Conservation (phyloP, 2,888 invertebrate genomes). For the Cyrtodaria siliqua region DNA sequence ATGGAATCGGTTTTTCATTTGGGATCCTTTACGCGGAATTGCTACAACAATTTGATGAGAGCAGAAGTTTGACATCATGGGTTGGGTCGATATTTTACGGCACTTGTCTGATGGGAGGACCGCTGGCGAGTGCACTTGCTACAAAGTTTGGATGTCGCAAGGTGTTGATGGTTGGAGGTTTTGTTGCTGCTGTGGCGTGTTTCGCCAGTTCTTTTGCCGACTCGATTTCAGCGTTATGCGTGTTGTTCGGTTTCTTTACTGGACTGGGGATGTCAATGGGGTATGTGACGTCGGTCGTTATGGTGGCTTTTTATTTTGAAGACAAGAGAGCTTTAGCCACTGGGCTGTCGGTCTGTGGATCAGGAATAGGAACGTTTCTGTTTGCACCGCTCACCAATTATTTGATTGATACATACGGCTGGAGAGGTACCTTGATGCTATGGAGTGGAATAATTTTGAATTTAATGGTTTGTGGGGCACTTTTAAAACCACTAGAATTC, state of each 20-base stretch:
- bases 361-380: slow-evolving; percentile 85
- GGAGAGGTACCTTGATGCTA: slow-evolving; percentile 84
- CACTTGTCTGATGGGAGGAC: slow-evolving; percentile 91
- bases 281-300: slow-evolving; percentile 85
- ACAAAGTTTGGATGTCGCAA: slow-evolving; percentile 84
- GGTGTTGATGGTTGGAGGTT: slow-evolving; percentile 82
- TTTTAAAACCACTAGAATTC: slow-evolving; percentile 82
- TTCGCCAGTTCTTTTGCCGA: slow-evolving; percentile 80
- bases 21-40: slow-evolving; percentile 96
- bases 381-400: slow-evolving; percentile 83
- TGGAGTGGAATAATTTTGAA: slow-evolving; percentile 83
- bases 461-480: slow-evolving; percentile 82
- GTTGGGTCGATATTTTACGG: slow-evolving; percentile 96
- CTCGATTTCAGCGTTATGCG: slow-evolving; percentile 81
- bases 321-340: slow-evolving; percentile 85
- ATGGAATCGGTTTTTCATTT: slow-evolving; percentile 96
- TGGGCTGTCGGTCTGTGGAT: slow-evolving; percentile 85
- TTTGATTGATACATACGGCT: slow-evolving; percentile 82
- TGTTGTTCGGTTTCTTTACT: slow-evolving; percentile 84
- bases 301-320: slow-evolving; percentile 86
- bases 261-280: slow-evolving; percentile 85
- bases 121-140: slow-evolving; percentile 83
- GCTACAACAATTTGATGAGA: slow-evolving; percentile 93
- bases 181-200: slow-evolving; percentile 82
- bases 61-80: slow-evolving; percentile 95